Base-by-base conservation (phyloP, 2,113 vertebrate species). In the Eptesicus fuscus region DNA sequence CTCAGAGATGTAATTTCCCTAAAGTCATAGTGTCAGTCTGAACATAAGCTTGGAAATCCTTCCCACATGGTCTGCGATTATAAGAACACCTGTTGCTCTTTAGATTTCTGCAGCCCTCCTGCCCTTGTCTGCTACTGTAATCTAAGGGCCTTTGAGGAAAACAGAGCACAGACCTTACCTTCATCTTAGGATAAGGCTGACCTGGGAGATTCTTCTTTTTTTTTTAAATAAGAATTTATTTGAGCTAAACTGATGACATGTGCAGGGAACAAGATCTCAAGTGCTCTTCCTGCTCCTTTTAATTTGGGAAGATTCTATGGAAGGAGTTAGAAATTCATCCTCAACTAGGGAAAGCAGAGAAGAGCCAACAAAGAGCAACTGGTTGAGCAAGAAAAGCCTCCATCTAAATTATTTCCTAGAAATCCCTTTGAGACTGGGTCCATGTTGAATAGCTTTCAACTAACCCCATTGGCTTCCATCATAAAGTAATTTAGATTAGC, bases 401-500 rank as follows among this genome's bases (percentile, higher is more conserved):
- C 20, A 87, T 95, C 59, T 94, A 70, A 71, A 83, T 49, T n/a
- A 42, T 94, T 96, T 94, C 79, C 78, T 93, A 93, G 88, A 96
- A 96, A 76, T 83, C 7, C 77, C 65, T 83, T 42, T 16, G 44
- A 65, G 51, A 95, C 70, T 84, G 73, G 70, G 88, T 79, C 23
- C 79, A 96, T 86, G 79, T 61, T 49, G 42, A 95, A 95, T 4
- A 77, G 44, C 37, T 79, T 89, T 93, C 69, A 69, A 63, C 20
- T 85, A 40, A 76, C 74, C 47, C 30, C 84, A 79, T 83, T 88
- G 56, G 93, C 42, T 71, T 90, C 90, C 40, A 74, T 94, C 95
- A 94, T 98, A 98, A 98, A 98, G 65, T 97, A 97, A 98, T 98
- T 98, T 98, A 98, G 97, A 98, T 98, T 97, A 98, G 85, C 79